Conservation (phyloP, 92 coral and sea anemone species). For the Virgularia gustaviana region DNA sequence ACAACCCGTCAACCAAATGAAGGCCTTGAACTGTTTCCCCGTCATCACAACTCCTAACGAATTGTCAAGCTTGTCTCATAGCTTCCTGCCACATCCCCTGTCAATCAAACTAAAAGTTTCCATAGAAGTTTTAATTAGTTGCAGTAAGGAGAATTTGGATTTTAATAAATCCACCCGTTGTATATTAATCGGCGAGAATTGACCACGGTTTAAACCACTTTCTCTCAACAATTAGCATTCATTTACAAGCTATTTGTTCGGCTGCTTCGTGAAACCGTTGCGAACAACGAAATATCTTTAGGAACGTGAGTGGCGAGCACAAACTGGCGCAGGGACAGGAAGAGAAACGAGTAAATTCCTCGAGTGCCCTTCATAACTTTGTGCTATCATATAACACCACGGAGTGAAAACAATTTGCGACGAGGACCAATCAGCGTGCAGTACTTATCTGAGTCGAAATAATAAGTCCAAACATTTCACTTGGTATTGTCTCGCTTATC, state of each 20-base stretch:
- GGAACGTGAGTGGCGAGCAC: slow-evolving; percentile 33
- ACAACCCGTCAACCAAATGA: slow-evolving; percentile 99
- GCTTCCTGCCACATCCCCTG: slow-evolving; percentile 99
- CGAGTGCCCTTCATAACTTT: slow-evolving; percentile 72
- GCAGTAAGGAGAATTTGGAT: slow-evolving; percentile 64
- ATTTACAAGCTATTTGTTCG: slow-evolving; percentile 4
- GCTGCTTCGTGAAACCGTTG: slow-evolving; percentile 5
- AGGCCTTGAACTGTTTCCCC: slow-evolving; percentile 94
- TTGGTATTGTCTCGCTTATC: slow-evolving; percentile 95
- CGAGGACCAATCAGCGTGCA: slow-evolving; percentile 82
- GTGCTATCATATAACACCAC: slow-evolving; percentile 98
- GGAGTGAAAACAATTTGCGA: slow-evolving; percentile 97
- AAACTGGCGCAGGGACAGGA: slow-evolving; percentile 57
- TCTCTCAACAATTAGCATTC: slow-evolving; percentile 1
- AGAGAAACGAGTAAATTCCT: slow-evolving; percentile 73
- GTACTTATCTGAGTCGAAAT: slow-evolving; percentile 88
- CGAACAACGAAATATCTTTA: slow-evolving; percentile 56
- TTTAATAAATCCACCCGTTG: slow-evolving; percentile 55
- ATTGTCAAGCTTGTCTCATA: slow-evolving; percentile 99
- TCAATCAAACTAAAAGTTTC: slow-evolving; percentile 99
- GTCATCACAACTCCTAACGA: slow-evolving; percentile 99
- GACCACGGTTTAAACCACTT: neutral
- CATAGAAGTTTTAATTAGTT: slow-evolving; percentile 90
- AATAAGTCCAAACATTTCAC: slow-evolving; percentile 99
- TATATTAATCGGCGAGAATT: neutral